Base-by-base conservation (phyloP, 2,888 invertebrate genomes). In the Rhagophthalmus giganteus region DNA sequence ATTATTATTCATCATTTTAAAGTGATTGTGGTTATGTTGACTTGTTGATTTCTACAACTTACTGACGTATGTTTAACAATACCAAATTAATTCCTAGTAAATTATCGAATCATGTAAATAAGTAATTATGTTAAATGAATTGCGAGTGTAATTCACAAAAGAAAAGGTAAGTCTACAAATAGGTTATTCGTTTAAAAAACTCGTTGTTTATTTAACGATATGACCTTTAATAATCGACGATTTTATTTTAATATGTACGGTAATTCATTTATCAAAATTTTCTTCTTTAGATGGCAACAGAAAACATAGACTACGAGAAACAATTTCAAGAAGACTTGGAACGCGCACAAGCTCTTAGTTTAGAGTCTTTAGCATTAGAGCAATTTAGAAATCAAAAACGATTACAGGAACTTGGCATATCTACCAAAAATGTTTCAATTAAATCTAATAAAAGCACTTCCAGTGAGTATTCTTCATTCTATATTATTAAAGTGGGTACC, bases 251-350 rank as follows among this genome's bases (percentile, higher is more conserved):
- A 10, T 24, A 11, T n/a, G 14, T 3, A 32, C 10, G 2, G 8
- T n/a, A 2, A 33, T 9, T 8, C 8, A 33, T 33, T 9, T 33
- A 20, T 5, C 20, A 16, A 35, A 5, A 10, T 25, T 25, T 25
- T 14, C 7, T 6, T 34, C 16, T 41, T 48, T 16, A 54, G 38
- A 54, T 54, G 54, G 49, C 48, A 12, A 37, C 48, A 5, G 48
- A 54, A 20, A 48, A 55, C 57, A 69, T 76, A 53, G 89, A 90
- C 70, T 86, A 86, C 77, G 91, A 91, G 67, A 84, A 85, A 66
- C 87, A 90, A 74, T 91, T 88, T 70, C 83, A 90, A 79, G 88
- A 89, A 57, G 92, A 94, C 70, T 76, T 93, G 72, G 92, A 93
- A 74, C 85, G 87, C 73, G 93, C 93, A 1, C 90, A 89, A 71